phyloP scores from a whole-genome alignment of 2,888 invertebrate genomes.

The Electrophaes corylata region DNA sequence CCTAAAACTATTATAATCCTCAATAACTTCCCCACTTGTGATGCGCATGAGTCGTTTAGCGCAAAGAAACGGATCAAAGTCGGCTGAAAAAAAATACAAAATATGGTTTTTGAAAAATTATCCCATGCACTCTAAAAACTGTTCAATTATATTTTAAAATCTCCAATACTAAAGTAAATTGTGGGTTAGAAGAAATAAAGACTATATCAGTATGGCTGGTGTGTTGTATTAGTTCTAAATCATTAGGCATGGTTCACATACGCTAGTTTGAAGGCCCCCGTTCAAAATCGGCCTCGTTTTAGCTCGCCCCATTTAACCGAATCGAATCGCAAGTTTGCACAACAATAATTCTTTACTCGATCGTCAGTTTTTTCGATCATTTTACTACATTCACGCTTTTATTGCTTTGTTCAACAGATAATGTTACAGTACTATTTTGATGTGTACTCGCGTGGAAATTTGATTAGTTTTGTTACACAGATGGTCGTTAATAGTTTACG shows the following conservation, averaged over 20 bases:
- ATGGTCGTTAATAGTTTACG: slow-evolving; percentile 66
- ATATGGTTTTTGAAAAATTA: slow-evolving; percentile 34
- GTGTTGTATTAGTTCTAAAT: slow-evolving; percentile 64
- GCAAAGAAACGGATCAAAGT: slow-evolving; percentile 64
- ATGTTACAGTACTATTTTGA: slow-evolving; percentile 61
- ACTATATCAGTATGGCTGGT: slow-evolving; percentile 2
- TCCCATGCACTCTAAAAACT: slow-evolving; percentile 27
- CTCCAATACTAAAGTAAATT: slow-evolving; percentile 2
- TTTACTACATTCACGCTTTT: slow-evolving; percentile 67
- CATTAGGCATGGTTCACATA: slow-evolving; percentile 79
- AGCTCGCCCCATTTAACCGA: slow-evolving; percentile 79
- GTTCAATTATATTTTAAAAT: slow-evolving; percentile 4
- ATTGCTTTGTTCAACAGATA: slow-evolving; percentile 61
- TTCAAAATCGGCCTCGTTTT: slow-evolving; percentile 59
- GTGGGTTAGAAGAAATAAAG: slow-evolving; percentile 1
- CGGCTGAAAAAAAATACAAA: slow-evolving; percentile 47
- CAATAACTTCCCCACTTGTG: slow-evolving; percentile 60
- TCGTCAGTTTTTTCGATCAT: slow-evolving; percentile 74
- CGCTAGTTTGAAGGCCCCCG: slow-evolving; percentile 47
- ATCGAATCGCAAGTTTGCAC: slow-evolving; percentile 80
- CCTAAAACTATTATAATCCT: slow-evolving; percentile 58
- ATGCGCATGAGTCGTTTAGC: slow-evolving; percentile 69
- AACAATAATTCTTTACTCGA: slow-evolving; percentile 81
- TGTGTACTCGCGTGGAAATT: slow-evolving; percentile 78
- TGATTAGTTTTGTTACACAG: slow-evolving; percentile 75